Evolutionary conservation across 2,888 invertebrate species (phyloP).

Genomic region (Ypsolopha scabrella): DNA sequence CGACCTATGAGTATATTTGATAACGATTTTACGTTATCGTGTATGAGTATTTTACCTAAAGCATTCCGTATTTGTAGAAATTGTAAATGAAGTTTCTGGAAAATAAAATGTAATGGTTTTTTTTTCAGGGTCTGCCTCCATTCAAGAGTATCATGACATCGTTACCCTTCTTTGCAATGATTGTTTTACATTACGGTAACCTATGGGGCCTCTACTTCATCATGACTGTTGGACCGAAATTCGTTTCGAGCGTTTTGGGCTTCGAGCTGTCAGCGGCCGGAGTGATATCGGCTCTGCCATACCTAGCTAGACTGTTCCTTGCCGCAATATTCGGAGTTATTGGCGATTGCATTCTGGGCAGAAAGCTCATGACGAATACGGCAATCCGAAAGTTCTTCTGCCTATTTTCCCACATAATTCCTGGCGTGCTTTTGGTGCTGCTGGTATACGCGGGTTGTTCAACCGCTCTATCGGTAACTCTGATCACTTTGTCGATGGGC

Average conservation of each 20-base stretch:
- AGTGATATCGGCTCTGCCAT: constrained; percentile 76
- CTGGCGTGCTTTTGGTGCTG: constrained; percentile 60
- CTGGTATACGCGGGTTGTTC: constrained; percentile 74
- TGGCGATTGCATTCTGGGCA: constrained; percentile 72
- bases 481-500: constrained; percentile 77
- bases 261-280: constrained; percentile 80
- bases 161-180: constrained; percentile 76
- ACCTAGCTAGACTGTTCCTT: constrained; percentile 75
- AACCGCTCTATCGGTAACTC: constrained; percentile 69
- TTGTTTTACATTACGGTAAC: constrained; percentile 79
- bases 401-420: constrained; percentile 70
- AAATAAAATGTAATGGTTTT: constrained; percentile 2
- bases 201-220: constrained; percentile 82
- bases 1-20: not conserved
- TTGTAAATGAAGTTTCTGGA: constrained; percentile 6
- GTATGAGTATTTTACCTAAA: not conserved
- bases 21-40: not conserved
- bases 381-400: constrained; percentile 74
- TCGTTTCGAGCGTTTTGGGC: constrained; percentile 78
- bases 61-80: not conserved
- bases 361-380: constrained; percentile 48
- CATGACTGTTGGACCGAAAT: constrained; percentile 81
- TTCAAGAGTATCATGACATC: constrained; percentile 73
- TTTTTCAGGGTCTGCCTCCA: constrained; percentile 74
- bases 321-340: constrained; percentile 79